A percentile compares a stretch with the other conserved stretches of the same genome.
phyloP scores from a whole-genome alignment of 2,888 invertebrate genomes.

The Pantelozetes paolii region DNA sequence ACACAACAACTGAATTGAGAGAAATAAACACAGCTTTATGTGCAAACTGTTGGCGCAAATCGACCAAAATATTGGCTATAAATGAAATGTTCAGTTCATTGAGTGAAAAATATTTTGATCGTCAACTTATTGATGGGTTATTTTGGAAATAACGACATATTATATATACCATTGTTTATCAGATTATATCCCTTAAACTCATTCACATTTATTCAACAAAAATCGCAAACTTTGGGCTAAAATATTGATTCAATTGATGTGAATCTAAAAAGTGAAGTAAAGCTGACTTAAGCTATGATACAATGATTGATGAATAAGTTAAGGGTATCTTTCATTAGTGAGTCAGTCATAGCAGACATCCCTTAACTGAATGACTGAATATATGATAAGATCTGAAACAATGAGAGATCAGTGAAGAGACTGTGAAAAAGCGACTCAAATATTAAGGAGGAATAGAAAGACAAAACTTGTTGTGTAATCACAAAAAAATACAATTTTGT shows the following conservation, averaged over 20 bases:
- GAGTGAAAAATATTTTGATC: neutral
- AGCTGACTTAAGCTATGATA: neutral
- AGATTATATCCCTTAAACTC: neutral
- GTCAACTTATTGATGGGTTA: neutral
- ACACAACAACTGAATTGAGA: neutral
- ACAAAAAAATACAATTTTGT: neutral
- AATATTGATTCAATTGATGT: neutral
- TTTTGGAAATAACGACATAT: neutral
- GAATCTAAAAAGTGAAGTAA: neutral
- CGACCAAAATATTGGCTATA: no score
- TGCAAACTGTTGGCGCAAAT: neutral
- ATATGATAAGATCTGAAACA: neutral
- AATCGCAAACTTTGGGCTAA: no score
- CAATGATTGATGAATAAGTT: constrained; percentile 20
- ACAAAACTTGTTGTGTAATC: neutral
- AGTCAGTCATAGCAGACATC: neutral
- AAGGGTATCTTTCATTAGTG: constrained; percentile 5
- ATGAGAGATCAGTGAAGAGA: neutral
- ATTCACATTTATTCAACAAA: no score
- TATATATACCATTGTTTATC: neutral
- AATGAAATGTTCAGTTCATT: neutral
- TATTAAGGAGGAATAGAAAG: neutral
- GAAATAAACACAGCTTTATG: neutral
- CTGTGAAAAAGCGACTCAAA: neutral
- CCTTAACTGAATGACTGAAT: neutral